These are phyloP conservation scores for Morpho achilles DNA, from an alignment of 2,888 invertebrate genomes.

Conservation along the genomic window DNA sequence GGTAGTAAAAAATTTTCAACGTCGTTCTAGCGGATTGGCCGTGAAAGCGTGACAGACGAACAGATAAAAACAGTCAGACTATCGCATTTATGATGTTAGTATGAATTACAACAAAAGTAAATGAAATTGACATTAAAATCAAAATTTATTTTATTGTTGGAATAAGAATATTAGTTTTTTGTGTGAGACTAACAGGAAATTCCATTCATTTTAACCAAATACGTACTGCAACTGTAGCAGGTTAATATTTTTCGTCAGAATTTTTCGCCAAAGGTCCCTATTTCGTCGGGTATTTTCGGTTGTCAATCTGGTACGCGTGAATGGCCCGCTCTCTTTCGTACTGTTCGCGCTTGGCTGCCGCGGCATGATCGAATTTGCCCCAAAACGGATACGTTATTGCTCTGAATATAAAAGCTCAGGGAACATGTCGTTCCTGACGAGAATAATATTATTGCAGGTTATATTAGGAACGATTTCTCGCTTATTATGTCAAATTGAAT, in stretches of 20 bases:
- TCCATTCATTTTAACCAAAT: background rate
- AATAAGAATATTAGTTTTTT: background rate
- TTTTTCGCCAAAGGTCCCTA: conserved; percentile 14
- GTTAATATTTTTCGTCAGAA: conserved; percentile 12
- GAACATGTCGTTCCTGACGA: conserved; percentile 11
- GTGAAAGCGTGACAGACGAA: too few species aligned
- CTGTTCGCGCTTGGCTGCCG: conserved; percentile 45
- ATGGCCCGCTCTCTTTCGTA: conserved; percentile 40
- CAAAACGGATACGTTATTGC: conserved; percentile 45
- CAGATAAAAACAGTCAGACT: too few species aligned
- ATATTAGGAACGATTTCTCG: conserved; percentile 4
- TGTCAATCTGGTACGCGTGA: conserved; percentile 65
- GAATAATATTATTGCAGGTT: conserved; percentile 16
- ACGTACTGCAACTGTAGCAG: background rate
- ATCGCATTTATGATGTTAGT: too few species aligned
- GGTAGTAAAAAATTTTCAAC: too few species aligned
- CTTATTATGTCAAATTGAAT: conserved; percentile 2
- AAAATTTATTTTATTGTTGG: too few species aligned
- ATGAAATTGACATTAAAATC: too few species aligned
- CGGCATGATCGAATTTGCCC: conserved; percentile 49
- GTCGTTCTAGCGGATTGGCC: too few species aligned
- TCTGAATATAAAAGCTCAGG: conserved; percentile 33
- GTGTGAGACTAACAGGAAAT: background rate
- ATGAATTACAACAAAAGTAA: too few species aligned
- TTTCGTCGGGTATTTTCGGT: conserved; percentile 41